Conservation (phyloP, 1,140 invertebrate genomes). For the Drosophila nigromelanica region DNA sequence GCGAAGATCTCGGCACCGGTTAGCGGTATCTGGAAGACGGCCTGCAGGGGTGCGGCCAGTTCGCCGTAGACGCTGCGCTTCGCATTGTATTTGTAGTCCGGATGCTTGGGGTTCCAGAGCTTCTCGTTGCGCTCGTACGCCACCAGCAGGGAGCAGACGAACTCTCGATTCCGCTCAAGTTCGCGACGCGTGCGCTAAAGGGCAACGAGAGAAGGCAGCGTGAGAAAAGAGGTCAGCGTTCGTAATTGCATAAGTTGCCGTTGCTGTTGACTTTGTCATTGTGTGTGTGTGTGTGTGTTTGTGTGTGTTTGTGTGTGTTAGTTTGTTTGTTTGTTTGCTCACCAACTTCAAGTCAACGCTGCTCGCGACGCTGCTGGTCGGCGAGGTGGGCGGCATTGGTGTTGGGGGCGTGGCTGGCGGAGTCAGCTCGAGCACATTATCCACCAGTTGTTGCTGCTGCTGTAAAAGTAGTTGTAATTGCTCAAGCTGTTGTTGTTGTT, state of each 20-base stretch:
- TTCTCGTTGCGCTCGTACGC: conserved; percentile 74
- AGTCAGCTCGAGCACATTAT: conserved; percentile 64
- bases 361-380: conserved; percentile 59
- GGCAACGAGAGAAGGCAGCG: background rate
- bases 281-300: background rate
- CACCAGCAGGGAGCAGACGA: conserved; percentile 58
- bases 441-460: conserved; percentile 36
- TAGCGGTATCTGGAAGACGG: conserved; percentile 56
- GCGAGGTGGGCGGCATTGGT: conserved; percentile 56
- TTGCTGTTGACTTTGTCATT: conserved; percentile 1
- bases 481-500: conserved; percentile 12
- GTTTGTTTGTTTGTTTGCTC: conserved; percentile 19
- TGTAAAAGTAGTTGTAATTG: conserved; percentile 15
- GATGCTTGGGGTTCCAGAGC: conserved; percentile 77
- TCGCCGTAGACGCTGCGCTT: conserved; percentile 68
- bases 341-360: conserved; percentile 58
- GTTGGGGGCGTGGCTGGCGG: conserved; percentile 68
- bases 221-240: conserved; percentile 21
- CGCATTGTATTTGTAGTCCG: conserved; percentile 77
- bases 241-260: conserved; percentile 22
- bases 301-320: background rate
- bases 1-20: conserved; percentile 68
- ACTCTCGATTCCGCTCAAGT: conserved; percentile 67
- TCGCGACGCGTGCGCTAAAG: conserved; percentile 62
- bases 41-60: conserved; percentile 58